These are phyloP conservation scores for Ovis canadensis DNA, from an alignment of 2,113 vertebrate species.

Conservation along the genomic window DNA sequence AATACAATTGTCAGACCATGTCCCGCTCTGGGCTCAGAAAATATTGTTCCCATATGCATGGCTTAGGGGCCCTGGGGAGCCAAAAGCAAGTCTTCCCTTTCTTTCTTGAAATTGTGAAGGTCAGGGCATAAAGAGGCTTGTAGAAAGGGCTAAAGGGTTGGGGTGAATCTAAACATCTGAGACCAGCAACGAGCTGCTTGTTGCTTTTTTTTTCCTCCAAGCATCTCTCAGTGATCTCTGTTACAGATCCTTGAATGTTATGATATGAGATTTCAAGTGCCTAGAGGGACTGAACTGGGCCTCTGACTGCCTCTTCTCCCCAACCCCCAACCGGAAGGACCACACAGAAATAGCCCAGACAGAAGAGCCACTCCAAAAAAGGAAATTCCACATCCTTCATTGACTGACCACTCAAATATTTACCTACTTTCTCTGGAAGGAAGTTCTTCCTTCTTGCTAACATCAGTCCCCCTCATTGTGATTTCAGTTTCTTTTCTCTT, in stretches of 20 bases:
- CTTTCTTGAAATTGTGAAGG: constrained; percentile 12
- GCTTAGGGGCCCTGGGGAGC: background rate
- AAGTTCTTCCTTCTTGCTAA: constrained; percentile 59
- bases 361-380: constrained; percentile 51
- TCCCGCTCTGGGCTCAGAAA: constrained; percentile 48
- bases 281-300: background rate
- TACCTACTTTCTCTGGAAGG: constrained; percentile 47
- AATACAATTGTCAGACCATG: constrained; percentile 64
- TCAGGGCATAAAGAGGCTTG: constrained; percentile 3
- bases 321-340: background rate
- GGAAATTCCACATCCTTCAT: constrained; percentile 25
- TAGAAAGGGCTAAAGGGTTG: background rate
- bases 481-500: constrained; percentile 29
- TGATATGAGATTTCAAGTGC: background rate
- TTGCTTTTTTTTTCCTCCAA: background rate
- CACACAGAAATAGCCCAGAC: constrained; percentile 41
- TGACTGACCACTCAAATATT: constrained; percentile 37
- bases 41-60: constrained; percentile 68
- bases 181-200: background rate
- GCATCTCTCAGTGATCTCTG: background rate
- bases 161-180: constrained; percentile 13
- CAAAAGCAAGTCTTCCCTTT: constrained; percentile 36
- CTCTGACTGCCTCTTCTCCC: background rate
- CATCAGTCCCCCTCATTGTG: constrained; percentile 30
- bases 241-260: constrained; percentile 15